Conservation (phyloP, 2,888 invertebrate genomes). For the Leptothorax acervorum region DNA sequence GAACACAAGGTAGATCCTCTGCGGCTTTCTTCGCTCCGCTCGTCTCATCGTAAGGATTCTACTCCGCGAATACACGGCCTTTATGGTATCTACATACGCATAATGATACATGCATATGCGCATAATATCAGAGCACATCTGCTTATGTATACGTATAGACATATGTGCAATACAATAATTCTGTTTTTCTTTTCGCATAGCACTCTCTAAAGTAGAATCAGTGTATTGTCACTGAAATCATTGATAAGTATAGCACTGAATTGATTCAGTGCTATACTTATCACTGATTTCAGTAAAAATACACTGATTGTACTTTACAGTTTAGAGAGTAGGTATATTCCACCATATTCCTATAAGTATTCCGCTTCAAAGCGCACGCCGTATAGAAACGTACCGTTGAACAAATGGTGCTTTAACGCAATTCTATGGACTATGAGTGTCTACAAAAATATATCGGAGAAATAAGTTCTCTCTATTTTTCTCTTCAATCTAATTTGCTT, state of each 20-base stretch:
- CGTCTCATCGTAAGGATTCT: constrained; percentile 36
- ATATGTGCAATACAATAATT: constrained; percentile 16
- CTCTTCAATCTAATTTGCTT: constrained; percentile 18
- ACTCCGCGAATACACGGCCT: constrained; percentile 34
- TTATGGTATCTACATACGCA: constrained; percentile 50
- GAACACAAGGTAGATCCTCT: constrained; percentile 42
- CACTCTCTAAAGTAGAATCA: neutral
- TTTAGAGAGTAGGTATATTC: too few relatives aligned
- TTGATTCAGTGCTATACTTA: too few relatives aligned
- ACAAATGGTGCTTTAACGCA: neutral
- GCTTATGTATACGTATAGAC: neutral
- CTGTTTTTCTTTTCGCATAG: constrained; percentile 18
- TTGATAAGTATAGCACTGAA: too few relatives aligned
- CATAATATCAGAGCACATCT: constrained; percentile 35
- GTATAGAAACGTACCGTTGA: neutral
- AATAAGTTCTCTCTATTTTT: neutral
- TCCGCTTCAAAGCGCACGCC: neutral
- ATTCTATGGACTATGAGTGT: neutral
- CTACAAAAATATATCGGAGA: neutral
- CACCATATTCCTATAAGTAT: neutral
- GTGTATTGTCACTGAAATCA: too few relatives aligned
- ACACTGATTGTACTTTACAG: too few relatives aligned
- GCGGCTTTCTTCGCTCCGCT: constrained; percentile 37
- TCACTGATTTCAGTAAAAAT: too few relatives aligned
- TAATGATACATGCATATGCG: constrained; percentile 42